Evolutionary conservation across 1,140 invertebrate genomes (phyloP).

Genomic region (Saccostrea glomerata): DNA sequence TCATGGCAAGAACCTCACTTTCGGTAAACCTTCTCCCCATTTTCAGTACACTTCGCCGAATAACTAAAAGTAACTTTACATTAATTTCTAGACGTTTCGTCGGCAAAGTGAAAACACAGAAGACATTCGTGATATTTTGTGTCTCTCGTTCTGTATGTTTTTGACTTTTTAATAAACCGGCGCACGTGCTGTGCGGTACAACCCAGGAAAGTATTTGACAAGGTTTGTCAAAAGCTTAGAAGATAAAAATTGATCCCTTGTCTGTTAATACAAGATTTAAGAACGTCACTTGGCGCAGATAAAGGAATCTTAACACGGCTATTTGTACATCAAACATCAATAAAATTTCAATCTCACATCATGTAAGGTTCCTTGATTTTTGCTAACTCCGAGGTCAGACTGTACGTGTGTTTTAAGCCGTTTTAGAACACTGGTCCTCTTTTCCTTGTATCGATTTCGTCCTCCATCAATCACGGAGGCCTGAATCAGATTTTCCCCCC

Average conservation of each 20-base stretch:
- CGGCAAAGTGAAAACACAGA: background rate
- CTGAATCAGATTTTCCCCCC: background rate
- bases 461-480: background rate
- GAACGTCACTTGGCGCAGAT: conserved; percentile 24
- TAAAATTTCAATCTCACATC: conserved; percentile 14
- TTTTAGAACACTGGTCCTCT: conserved; percentile 9
- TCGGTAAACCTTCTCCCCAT: conserved; percentile 52
- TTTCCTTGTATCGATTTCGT: background rate
- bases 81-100: background rate
- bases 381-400: background rate
- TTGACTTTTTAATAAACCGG: conserved; percentile 28
- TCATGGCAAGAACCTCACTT: conserved; percentile 51
- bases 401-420: background rate
- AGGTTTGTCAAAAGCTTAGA: conserved; percentile 39
- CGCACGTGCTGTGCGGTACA: conserved; percentile 2
- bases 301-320: conserved; percentile 19
- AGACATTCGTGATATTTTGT: background rate
- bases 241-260: conserved; percentile 33
- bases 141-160: background rate
- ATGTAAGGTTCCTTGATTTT: background rate
- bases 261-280: conserved; percentile 7
- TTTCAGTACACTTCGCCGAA: background rate
- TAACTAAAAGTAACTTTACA: background rate
- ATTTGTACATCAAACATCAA: conserved; percentile 37
- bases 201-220: conserved; percentile 23